Conservation (phyloP, 1,140 invertebrate genomes). For the Caenorhabditis inopinata region DNA sequence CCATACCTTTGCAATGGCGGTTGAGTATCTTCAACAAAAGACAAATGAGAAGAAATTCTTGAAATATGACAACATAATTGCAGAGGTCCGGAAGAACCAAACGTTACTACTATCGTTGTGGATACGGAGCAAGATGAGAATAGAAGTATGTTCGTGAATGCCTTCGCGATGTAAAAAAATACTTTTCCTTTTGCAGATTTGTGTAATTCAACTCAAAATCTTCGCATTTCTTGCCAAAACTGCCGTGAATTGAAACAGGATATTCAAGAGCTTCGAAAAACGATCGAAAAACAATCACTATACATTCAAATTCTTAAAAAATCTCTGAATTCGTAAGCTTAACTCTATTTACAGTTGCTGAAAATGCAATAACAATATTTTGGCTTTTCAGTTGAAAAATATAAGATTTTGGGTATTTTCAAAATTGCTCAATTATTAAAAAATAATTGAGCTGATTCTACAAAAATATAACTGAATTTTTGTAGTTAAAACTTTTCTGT, state of each 20-base stretch:
- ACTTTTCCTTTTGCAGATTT: background rate
- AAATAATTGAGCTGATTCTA: no score
- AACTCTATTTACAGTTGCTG: no score
- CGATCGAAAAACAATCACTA: background rate
- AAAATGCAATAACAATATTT: no score
- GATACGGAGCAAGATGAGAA: background rate
- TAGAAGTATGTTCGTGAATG: background rate
- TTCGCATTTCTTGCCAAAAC: background rate
- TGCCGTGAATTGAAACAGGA: background rate
- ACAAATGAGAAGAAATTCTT: no score
- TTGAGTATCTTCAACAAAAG: no score
- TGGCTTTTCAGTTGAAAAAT: no score
- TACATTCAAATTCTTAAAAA: background rate
- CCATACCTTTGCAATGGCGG: background rate
- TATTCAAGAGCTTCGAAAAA: background rate
- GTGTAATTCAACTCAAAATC: background rate
- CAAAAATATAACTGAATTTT: no score
- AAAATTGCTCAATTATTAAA: no score
- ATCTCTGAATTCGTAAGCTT: background rate
- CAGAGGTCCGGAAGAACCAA: background rate
- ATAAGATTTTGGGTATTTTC: no score
- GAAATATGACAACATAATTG: background rate
- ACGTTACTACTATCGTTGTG: conserved; percentile 7
- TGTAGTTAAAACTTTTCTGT: no score
- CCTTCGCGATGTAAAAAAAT: background rate